Conservation (phyloP, 2,888 invertebrate species). For the Mimachlamys varia region DNA sequence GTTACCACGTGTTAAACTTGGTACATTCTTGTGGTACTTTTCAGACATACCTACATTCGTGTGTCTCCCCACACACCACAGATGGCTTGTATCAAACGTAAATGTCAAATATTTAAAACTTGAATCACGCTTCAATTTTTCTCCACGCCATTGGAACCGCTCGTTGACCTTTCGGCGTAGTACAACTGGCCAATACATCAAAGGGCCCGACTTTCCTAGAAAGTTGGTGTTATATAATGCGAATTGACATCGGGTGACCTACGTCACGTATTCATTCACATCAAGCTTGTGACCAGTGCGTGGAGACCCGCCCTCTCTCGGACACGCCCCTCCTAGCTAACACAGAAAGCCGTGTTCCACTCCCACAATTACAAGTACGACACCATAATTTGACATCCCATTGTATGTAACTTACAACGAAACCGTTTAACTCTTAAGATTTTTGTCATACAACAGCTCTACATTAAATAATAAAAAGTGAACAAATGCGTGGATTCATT, state of each 20-base stretch:
- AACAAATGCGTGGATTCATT: background rate
- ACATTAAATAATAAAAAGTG: background rate
- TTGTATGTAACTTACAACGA: background rate
- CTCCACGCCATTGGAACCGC: background rate
- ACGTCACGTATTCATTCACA: slow-evolving; percentile 11
- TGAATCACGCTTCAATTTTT: background rate
- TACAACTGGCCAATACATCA: slow-evolving; percentile 14
- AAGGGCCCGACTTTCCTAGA: background rate
- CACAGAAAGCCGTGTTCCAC: background rate
- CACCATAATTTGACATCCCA: background rate
- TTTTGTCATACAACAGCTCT: background rate
- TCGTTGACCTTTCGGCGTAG: background rate
- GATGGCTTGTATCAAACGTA: background rate
- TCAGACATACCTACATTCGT: background rate
- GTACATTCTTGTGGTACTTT: background rate
- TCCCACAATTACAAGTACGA: background rate
- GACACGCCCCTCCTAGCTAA: background rate
- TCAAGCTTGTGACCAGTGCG: background rate
- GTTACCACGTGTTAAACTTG: background rate
- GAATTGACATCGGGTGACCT: background rate
- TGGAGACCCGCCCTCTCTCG: background rate
- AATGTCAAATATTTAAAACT: background rate
- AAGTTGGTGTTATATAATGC: background rate
- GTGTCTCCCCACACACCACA: background rate
- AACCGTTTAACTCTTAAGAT: background rate